A percentile compares a stretch with the other conserved stretches of the same genome.
Conservation (phyloP, 2,797 vertebrate genomes). For the Arctocebus calabarensis region DNA sequence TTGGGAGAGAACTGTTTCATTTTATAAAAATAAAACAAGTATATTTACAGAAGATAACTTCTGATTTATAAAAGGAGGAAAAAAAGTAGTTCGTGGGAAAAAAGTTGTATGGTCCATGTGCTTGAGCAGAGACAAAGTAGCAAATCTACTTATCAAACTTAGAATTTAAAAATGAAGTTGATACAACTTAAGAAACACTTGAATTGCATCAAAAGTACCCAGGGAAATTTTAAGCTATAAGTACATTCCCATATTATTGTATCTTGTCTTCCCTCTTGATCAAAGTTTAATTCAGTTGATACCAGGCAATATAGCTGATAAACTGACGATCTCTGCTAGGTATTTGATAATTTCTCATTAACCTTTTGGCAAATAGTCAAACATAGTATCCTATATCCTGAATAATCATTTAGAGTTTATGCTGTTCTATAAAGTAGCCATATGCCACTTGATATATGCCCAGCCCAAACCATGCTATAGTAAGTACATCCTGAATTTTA, state of each 20-base stretch:
- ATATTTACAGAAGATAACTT: neutral
- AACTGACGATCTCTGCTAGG: neutral
- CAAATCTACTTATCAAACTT: neutral
- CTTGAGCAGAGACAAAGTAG: slow-evolving; percentile 26
- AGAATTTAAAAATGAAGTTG: slow-evolving; percentile 24
- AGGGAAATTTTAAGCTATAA: neutral
- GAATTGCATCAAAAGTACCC: neutral
- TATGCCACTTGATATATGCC: neutral
- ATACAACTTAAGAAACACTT: neutral
- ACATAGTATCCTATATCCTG: neutral
- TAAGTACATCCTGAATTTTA: neutral
- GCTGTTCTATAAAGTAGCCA: fast-evolving
- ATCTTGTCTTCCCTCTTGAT: neutral
- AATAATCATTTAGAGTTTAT: neutral
- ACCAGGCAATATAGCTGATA: neutral
- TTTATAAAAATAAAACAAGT: neutral
- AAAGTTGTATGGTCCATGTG: neutral
- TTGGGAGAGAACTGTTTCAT: neutral
- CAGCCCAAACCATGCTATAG: neutral
- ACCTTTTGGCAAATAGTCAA: neutral
- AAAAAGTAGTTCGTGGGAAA: neutral
- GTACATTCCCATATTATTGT: neutral
- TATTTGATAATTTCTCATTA: neutral
- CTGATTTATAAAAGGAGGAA: neutral
- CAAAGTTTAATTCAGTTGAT: neutral